phyloP scores from a whole-genome alignment of 2,113 vertebrate genomes.

The Laterallus jamaicensis region DNA sequence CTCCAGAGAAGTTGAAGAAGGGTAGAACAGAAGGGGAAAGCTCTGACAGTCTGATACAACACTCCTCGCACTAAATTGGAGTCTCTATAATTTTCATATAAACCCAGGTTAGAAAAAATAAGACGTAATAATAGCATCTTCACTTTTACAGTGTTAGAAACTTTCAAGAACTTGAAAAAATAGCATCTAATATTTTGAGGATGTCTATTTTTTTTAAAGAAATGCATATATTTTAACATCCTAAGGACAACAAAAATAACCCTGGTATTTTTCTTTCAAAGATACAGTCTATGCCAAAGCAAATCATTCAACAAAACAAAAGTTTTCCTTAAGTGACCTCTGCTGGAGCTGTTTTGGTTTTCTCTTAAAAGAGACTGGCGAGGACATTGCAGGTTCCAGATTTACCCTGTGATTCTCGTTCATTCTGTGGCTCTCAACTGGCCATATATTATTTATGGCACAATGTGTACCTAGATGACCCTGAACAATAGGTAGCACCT shows the following conservation, averaged over 20 bases:
- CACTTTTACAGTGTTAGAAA: background rate
- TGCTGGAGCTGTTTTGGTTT: background rate
- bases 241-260: background rate
- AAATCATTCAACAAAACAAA: background rate
- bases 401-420: background rate
- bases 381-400: background rate
- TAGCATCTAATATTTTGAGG: background rate
- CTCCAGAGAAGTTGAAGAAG: background rate
- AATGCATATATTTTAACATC: background rate
- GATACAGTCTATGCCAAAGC: background rate
- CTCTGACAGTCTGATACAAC: background rate
- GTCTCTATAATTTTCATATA: background rate
- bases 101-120: background rate
- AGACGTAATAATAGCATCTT: background rate
- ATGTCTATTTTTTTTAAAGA: background rate
- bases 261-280: background rate
- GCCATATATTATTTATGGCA: background rate
- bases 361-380: background rate
- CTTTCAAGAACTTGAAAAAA: background rate
- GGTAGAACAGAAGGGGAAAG: background rate
- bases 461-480: background rate
- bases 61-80: background rate
- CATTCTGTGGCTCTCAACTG: background rate
- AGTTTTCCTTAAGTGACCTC: constrained; percentile 27
- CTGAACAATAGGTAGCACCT: background rate